phyloP scores from a whole-genome alignment of 2,888 invertebrate species.

The Epiblema foenella region DNA sequence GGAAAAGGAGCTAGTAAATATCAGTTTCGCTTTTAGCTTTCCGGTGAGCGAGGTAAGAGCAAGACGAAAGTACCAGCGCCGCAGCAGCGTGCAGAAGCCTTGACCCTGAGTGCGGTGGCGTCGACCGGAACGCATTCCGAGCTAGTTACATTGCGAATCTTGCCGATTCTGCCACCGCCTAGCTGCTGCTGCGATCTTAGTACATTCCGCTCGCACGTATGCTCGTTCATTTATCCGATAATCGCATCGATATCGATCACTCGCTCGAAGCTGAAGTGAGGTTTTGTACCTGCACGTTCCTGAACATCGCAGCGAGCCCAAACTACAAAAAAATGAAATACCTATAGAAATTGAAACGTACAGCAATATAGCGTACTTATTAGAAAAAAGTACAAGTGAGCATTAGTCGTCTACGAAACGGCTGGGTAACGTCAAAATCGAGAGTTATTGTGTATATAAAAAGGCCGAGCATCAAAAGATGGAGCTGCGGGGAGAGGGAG shows the following conservation, averaged over 20 bases:
- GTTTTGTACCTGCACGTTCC: constrained; percentile 10
- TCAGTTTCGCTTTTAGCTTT: constrained; percentile 79
- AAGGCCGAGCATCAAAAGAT: constrained; percentile 61
- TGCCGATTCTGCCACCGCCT: constrained; percentile 72
- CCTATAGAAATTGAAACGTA: constrained; percentile 23
- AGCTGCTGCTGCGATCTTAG: constrained; percentile 73
- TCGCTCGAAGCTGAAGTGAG: constrained; percentile 21
- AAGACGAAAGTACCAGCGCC: constrained; percentile 68
- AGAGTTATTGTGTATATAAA: constrained; percentile 69
- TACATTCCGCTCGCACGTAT: constrained; percentile 76
- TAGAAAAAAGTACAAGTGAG: constrained; percentile 43
- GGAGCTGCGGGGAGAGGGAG: constrained; percentile 64
- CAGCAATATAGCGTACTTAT: background rate
- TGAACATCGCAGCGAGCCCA: background rate
- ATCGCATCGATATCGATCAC: constrained; percentile 57
- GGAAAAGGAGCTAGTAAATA: constrained; percentile 55
- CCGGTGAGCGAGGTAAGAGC: constrained; percentile 65
- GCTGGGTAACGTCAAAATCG: constrained; percentile 68
- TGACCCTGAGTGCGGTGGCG: constrained; percentile 84
- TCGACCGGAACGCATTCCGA: constrained; percentile 83
- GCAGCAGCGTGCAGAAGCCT: constrained; percentile 80
- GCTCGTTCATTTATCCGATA: constrained; percentile 65
- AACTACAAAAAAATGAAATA: background rate
- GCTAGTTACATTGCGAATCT: constrained; percentile 76
- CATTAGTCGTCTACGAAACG: constrained; percentile 52